Percentiles rank a stretch among this genome's conserved stretches.
Conservation (phyloP, 2,113 vertebrate species). For the Rynchops niger region DNA sequence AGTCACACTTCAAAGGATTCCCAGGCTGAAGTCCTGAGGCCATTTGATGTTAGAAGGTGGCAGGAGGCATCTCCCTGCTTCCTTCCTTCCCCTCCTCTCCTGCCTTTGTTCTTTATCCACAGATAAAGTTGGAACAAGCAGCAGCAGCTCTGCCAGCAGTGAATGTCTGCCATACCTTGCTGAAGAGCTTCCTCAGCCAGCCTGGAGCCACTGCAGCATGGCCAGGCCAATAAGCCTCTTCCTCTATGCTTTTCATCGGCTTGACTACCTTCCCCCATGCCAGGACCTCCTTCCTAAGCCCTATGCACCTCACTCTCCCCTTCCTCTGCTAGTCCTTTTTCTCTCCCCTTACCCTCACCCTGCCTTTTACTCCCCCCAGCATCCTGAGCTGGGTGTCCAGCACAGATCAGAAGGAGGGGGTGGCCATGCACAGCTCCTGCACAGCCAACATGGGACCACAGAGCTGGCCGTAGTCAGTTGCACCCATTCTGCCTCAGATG, state of each 20-base stretch:
- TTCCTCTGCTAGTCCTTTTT: background rate
- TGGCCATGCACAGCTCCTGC: background rate
- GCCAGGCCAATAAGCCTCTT: background rate
- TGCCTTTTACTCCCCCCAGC: background rate
- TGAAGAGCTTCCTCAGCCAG: background rate
- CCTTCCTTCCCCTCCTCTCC: background rate
- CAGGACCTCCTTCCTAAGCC: background rate
- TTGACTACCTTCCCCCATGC: background rate
- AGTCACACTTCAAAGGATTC: background rate
- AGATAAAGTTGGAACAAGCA: background rate
- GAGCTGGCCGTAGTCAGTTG: background rate
- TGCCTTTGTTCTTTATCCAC: background rate
- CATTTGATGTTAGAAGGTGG: slow-evolving; percentile 1
- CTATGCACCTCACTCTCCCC: background rate
- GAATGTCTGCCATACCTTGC: background rate
- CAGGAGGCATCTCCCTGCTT: background rate
- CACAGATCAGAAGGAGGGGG: background rate
- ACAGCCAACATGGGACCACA: background rate
- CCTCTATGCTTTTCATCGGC: background rate
- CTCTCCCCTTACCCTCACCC: background rate
- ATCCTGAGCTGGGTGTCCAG: background rate
- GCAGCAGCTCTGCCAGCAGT: background rate
- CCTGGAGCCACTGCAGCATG: background rate
- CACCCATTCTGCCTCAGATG: background rate
- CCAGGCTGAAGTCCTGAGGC: background rate